These are phyloP conservation scores for Coelinius sp. DNA, from an alignment of 2,888 invertebrate species.

Conservation along the genomic window DNA sequence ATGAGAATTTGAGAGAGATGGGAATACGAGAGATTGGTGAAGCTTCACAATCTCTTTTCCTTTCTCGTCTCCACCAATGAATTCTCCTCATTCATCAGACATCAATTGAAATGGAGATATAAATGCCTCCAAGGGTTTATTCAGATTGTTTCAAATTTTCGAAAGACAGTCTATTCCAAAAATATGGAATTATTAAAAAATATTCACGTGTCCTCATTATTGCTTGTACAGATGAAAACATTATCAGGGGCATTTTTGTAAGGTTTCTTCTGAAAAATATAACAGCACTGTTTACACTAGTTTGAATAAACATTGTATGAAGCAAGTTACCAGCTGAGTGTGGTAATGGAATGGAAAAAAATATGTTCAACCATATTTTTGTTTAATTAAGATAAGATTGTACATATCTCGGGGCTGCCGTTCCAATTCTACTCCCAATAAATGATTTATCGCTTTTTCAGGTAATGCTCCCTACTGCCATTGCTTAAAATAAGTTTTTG, in stretches of 20 bases:
- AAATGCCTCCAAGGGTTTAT: background rate
- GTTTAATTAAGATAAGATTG: background rate
- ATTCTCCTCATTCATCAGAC: background rate
- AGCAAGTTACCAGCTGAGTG: background rate
- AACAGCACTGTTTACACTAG: background rate
- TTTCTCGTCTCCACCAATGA: background rate
- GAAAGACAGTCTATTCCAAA: background rate
- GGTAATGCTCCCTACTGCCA: background rate
- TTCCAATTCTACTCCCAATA: background rate
- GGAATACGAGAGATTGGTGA: background rate
- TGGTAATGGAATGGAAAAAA: background rate
- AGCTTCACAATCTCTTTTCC: background rate
- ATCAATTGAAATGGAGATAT: background rate
- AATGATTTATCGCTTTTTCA: background rate
- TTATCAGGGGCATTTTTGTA: background rate
- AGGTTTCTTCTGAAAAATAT: background rate
- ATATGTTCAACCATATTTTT: background rate
- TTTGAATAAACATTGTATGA: too few species aligned
- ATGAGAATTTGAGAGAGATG: background rate
- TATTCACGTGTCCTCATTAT: background rate
- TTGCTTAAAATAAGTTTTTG: slow-evolving; percentile 39
- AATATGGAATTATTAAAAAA: background rate
- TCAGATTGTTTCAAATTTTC: background rate
- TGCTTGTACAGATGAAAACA: background rate
- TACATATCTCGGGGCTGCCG: background rate